phyloP scores from a whole-genome alignment of 92 coral and sea anemone species.

The Parazoanthus swiftii region DNA sequence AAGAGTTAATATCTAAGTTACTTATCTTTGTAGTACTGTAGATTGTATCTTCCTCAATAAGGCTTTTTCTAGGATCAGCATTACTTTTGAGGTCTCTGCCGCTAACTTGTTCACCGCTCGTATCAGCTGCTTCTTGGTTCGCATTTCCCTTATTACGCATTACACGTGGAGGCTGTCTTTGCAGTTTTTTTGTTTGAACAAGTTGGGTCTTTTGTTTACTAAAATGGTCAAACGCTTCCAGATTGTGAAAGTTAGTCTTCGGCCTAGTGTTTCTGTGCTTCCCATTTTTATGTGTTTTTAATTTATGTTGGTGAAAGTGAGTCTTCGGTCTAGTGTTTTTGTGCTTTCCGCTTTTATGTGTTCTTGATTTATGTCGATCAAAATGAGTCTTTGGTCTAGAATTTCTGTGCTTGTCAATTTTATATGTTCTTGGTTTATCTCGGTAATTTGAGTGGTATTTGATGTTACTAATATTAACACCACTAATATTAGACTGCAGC shows the following conservation, averaged over 20 bases:
- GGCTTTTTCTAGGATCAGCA: neutral
- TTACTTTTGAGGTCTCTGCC: neutral
- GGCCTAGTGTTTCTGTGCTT: neutral
- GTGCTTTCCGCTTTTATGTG: neutral
- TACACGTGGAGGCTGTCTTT: neutral
- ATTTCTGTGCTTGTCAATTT: neutral
- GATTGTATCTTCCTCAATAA: neutral
- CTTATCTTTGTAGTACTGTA: neutral
- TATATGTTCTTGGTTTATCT: neutral
- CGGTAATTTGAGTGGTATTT: neutral
- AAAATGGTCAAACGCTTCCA: neutral
- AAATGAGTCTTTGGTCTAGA: neutral
- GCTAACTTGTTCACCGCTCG: neutral
- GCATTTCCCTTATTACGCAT: neutral
- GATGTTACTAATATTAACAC: neutral
- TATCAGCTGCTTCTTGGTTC: neutral
- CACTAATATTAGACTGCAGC: neutral
- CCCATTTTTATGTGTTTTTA: neutral
- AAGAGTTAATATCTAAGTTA: neutral
- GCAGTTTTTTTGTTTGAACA: neutral
- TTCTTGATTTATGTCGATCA: too few species aligned
- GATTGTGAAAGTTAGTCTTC: neutral
- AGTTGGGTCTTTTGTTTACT: neutral
- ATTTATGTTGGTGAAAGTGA: neutral
- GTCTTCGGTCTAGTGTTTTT: neutral